Evolutionary conservation across 2,797 vertebrate genomes (phyloP).

Genomic region (Paedocypris micromegethes): DNA sequence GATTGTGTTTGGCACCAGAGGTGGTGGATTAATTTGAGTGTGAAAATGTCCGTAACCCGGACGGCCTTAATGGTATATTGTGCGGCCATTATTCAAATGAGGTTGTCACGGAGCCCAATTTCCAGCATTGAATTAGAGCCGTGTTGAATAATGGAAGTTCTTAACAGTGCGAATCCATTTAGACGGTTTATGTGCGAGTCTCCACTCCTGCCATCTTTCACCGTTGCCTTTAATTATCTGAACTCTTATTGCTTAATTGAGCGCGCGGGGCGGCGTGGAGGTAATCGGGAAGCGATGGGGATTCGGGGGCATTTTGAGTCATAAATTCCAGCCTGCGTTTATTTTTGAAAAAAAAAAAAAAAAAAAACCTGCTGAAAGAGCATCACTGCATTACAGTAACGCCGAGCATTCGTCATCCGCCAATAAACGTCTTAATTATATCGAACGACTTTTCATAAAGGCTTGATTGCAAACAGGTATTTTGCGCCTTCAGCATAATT

Average conservation of each 20-base stretch:
- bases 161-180: not conserved
- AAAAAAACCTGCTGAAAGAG: conserved; percentile 13
- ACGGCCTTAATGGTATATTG: not conserved
- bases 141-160: not conserved
- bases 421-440: conserved; percentile 15
- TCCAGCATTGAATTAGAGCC: conserved; percentile 5
- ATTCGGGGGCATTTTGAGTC: conserved; percentile 31
- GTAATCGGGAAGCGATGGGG: conserved; percentile 26
- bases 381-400: conserved; percentile 1
- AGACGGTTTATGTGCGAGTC: not conserved
- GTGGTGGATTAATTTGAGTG: conserved; percentile 8
- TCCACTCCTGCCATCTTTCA: conserved; percentile 4
- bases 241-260: conserved; percentile 29
- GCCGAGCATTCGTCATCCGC: not conserved
- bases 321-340: not conserved
- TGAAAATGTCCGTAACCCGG: conserved; percentile 6
- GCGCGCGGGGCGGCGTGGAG: conserved; percentile 13
- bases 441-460: not conserved
- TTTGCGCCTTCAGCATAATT: too few relatives aligned
- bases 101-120: not conserved
- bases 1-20: not conserved
- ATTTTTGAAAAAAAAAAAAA: not conserved
- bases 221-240: conserved; percentile 31
- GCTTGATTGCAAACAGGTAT: too few relatives aligned
- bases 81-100: conserved; percentile 2